These are phyloP conservation scores for Pelusios castaneus DNA, from an alignment of 2,113 vertebrate genomes.

Conservation along the genomic window DNA sequence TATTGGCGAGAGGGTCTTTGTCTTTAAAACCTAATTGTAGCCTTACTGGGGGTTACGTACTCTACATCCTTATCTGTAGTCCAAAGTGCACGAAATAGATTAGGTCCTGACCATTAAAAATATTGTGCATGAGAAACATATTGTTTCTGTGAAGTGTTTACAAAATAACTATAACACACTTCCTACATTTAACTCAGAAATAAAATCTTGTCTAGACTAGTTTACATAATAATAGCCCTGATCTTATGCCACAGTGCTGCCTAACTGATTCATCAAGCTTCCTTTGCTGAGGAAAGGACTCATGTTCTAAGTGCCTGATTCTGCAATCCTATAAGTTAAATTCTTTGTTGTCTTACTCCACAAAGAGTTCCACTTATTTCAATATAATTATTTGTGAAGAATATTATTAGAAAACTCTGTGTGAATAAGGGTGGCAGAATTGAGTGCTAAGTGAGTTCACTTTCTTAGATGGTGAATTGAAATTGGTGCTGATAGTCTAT, in stretches of 20 bases:
- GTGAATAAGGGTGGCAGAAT: background rate
- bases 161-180: background rate
- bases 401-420: background rate
- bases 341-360: background rate
- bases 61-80: background rate
- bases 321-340: background rate
- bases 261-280: constrained; percentile 18
- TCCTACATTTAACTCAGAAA: background rate
- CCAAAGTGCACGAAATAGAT: background rate
- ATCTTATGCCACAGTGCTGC: constrained; percentile 12
- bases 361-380: background rate
- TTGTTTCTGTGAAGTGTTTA: constrained; percentile 13
- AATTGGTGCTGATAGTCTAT: background rate
- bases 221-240: background rate
- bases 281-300: background rate
- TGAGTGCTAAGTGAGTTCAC: background rate
- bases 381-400: background rate
- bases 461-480: background rate
- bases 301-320: background rate
- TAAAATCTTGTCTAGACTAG: background rate
- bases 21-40: background rate
- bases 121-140: background rate
- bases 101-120: constrained; percentile 30
- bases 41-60: background rate
- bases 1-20: background rate